Evolutionary conservation across 2,888 invertebrate species (phyloP), one percentile per base, ranked within the genome.

Genomic region (Tanytarsus gracilentus): DNA sequence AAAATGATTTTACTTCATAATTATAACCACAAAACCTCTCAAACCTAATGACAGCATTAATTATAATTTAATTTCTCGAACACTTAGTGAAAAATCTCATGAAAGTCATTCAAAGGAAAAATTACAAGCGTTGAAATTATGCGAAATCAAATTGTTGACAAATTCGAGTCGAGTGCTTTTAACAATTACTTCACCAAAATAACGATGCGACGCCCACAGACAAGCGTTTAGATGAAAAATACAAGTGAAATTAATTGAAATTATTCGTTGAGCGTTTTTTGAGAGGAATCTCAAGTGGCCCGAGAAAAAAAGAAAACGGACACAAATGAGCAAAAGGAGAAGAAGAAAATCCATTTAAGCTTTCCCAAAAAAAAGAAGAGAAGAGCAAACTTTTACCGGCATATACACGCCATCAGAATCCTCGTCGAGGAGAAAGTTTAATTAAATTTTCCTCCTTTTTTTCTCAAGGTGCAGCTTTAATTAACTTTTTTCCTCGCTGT

Each of bases 131-230:
- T n/a, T n/a, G n/a, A 49, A 49, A 49, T 49, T 49, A 49, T 49
- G 49, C 27, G 14, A 49, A 49, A 49, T 49, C 49, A 49, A 49
- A 49, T 27, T 49, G 49, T 49, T 49, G 49, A 26, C 49, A 44
- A n/a, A n/a, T n/a, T n/a, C n/a, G n/a, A n/a, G n/a, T n/a, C n/a
- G n/a, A n/a, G n/a, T n/a, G n/a, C n/a, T n/a, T n/a, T n/a, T n/a
- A n/a, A n/a, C n/a, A n/a, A n/a, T n/a, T n/a, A n/a, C n/a, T n/a
- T n/a, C n/a, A n/a, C n/a, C n/a, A n/a, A n/a, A n/a, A n/a, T n/a
- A n/a, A n/a, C n/a, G n/a, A n/a, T n/a, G n/a, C n/a, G n/a, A n/a
- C n/a, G n/a, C n/a, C n/a, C n/a, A n/a, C n/a, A n/a, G n/a, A n/a
- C n/a, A n/a, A n/a, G n/a, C n/a, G n/a, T n/a, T n/a, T n/a, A n/a